phyloP scores from a whole-genome alignment of 2,113 vertebrate species.

The Coturnix japonica region DNA sequence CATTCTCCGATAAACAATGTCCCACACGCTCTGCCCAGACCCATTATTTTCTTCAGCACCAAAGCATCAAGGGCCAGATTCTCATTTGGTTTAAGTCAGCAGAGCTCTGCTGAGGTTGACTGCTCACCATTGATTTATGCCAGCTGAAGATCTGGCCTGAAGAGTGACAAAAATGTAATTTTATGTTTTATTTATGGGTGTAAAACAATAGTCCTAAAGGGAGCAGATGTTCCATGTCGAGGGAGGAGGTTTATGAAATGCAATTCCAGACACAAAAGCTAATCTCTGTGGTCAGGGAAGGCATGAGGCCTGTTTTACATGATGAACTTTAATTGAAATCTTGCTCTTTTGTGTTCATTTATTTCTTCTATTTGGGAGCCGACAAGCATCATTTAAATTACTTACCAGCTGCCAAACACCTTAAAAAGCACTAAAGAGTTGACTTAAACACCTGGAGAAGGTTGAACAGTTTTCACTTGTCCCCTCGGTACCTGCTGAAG shows the following conservation, averaged over 20 bases:
- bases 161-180: slow-evolving; percentile 81
- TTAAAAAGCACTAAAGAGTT: slow-evolving; percentile 15
- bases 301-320: slow-evolving; percentile 66
- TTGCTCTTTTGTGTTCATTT: slow-evolving; percentile 65
- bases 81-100: slow-evolving; percentile 56
- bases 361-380: slow-evolving; percentile 61
- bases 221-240: slow-evolving; percentile 69
- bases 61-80: slow-evolving; percentile 65
- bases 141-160: slow-evolving; percentile 68
- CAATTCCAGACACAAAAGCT: slow-evolving; percentile 74
- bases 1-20: slow-evolving; percentile 78
- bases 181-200: slow-evolving; percentile 82
- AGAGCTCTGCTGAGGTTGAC: slow-evolving; percentile 60
- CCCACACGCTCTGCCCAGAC: slow-evolving; percentile 70
- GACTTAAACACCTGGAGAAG: slow-evolving; percentile 37
- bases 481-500: slow-evolving; percentile 29
- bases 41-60: slow-evolving; percentile 76
- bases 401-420: slow-evolving; percentile 42
- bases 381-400: slow-evolving; percentile 37
- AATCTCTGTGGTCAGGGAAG: slow-evolving; percentile 75
- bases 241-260: slow-evolving; percentile 71
- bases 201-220: slow-evolving; percentile 76
- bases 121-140: slow-evolving; percentile 64
- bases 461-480: slow-evolving; percentile 7
- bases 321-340: slow-evolving; percentile 78